Evolutionary conservation across 1,140 invertebrate genomes (phyloP), one percentile per base, ranked within the genome.

Genomic region (Leguminivora glycinivorella): DNA sequence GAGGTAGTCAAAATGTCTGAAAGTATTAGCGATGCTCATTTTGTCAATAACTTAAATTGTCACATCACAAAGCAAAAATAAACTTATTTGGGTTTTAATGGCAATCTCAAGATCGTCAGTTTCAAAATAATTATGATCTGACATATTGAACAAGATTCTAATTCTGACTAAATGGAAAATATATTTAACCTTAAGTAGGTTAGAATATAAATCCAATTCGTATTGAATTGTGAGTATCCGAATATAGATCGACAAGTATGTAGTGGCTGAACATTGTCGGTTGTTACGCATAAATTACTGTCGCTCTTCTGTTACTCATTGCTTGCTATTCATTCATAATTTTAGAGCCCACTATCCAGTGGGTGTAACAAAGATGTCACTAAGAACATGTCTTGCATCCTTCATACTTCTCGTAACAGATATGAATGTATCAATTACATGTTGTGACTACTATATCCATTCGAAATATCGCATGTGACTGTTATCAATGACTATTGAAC

Each of bases 241-340:
- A 52, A 52, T 22, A n/a, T 19, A 52, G 17, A 6, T 7, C 19
- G 1, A 38, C 40, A 43, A 17, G n/a, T 47, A 19, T 19, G 47
- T 52, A 52, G 7, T 22, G 40, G 40, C 1, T 17, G 19, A 22
- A 52, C 19, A 22, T 22, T 52, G 47, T 52, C 9, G 47, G 47
- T 52, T 52, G 47, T 52, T 52, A 52, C 19, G 19, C 47, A 52
- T 52, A 22, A 7, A 52, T 52, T 22, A 22, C 47, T 22, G 19
- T 22, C 47, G 19, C 47, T 5, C 6, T 19, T 52, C 47, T 52
- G 47, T 63, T 25, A 63, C 17, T 29, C 58, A n/a, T 29, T 25
- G 29, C 24, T 17, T 26, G 29, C 40, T n/a, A 63, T 63, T 63
- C 58, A 63, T 63, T 63, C 29, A 63, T 26, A 63, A 63, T 63